Conservation (phyloP, 2,113 vertebrate genomes). For the Microtus oregoni region DNA sequence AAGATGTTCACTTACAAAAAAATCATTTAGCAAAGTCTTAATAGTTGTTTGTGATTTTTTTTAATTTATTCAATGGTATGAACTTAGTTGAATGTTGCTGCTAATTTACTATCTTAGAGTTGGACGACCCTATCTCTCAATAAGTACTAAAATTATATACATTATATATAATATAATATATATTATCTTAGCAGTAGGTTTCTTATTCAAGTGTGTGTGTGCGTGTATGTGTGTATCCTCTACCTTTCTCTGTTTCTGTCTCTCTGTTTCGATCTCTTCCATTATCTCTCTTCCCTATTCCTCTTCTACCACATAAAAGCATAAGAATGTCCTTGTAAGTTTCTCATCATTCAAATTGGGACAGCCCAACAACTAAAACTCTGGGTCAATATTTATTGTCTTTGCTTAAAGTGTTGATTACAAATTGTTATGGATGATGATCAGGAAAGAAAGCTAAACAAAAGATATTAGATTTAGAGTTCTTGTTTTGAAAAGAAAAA, state of each 20-base stretch:
- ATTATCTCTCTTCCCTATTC: fast-evolving
- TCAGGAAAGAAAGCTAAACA: too few relatives aligned
- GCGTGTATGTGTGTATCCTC: background rate
- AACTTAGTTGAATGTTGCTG: background rate
- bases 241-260: background rate
- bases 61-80: background rate
- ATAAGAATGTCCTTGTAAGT: background rate
- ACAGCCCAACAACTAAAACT: too few relatives aligned
- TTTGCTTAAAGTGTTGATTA: too few relatives aligned
- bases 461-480: too few relatives aligned
- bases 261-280: background rate
- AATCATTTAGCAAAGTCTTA: background rate
- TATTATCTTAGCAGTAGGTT: background rate
- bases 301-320: background rate
- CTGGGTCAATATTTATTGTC: background rate
- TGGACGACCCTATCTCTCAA: background rate
- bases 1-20: background rate
- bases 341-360: background rate
- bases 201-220: background rate
- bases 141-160: background rate
- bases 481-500: too few relatives aligned
- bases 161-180: too few relatives aligned
- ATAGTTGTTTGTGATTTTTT: background rate
- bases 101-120: background rate
- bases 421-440: too few relatives aligned